Evolutionary conservation across 1,140 invertebrate genomes (phyloP), one percentile per base, ranked within the genome.

Genomic region (Doryteuthis pealeii): DNA sequence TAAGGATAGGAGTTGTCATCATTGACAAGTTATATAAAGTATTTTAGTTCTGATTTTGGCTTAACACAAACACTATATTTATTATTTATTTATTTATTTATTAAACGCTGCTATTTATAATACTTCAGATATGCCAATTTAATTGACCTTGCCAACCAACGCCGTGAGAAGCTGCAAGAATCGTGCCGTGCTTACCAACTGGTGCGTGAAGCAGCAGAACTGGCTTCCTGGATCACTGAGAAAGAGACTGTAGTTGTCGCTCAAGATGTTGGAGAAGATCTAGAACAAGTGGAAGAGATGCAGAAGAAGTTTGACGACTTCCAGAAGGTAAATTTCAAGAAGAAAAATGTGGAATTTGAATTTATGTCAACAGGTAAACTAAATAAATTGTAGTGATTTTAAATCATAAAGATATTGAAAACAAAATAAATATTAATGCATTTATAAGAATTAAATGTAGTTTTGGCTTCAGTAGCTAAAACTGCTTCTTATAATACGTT

Each of bases 241-340:
- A 99, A 99, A 88, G 92, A 92, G 82, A 90, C 91, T 80, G 89
- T 91, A 72, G 91, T 91, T 75, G 94, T 97, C 85, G 94, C 97
- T 12, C 94, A 97, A 83, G 96, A 99, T 88, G 96, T 99, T 12
- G 96, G 84, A 18, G 85, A 85, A 31, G 84, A 87, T 77, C 77
- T 87, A 69, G 98, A 99, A 88, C 97, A 99, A 79, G 97, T 99
- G 5, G 98, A 99, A 90, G 97, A 99, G 2, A 93, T 99, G 91
- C 98, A 99, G 89, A 98, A 99, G 92, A 99, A 99, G 89, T 99
- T 99, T 89, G 97, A 99, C 87, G 98, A 99, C 89, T 99, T 99
- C 92, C 95, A 97, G 87, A 89, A 88, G 84, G 86, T 85, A 49
- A 40, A 40, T 40, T 40, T 40, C 35, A 3, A 43, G 30, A n/a